A percentile compares a stretch with the other conserved stretches of the same genome.
Conservation (phyloP, 1,140 invertebrate species). For the Scaptomyza graminum region DNA sequence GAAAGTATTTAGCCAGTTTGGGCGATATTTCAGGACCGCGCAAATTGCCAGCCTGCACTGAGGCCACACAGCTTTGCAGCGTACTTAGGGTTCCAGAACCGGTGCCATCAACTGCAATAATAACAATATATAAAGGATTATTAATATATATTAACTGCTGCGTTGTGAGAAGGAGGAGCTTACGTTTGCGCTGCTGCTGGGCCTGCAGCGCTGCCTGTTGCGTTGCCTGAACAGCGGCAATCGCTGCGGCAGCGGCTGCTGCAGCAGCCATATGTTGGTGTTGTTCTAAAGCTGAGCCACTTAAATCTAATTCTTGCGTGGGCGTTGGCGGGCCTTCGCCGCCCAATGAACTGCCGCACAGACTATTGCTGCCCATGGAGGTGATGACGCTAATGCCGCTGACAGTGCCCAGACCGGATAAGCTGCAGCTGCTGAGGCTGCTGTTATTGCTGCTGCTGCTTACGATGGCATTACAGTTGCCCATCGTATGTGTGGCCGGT, state of each 20-base stretch:
- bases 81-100: constrained; percentile 74
- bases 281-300: constrained; percentile 82
- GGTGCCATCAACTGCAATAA: constrained; percentile 72
- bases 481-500: constrained; percentile 42
- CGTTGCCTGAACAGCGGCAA: constrained; percentile 41
- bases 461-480: constrained; percentile 28
- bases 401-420: constrained; percentile 64
- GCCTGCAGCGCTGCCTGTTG: constrained; percentile 55
- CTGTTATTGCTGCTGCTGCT: constrained; percentile 29
- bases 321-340: constrained; percentile 85
- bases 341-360: constrained; percentile 50
- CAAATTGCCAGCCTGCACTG: constrained; percentile 72
- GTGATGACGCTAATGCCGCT: constrained; percentile 76
- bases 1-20: constrained; percentile 95
- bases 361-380: constrained; percentile 75
- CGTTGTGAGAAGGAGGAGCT: constrained; percentile 3
- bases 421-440: constrained; percentile 39
- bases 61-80: constrained; percentile 79
- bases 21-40: constrained; percentile 90
- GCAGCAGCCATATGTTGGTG: constrained; percentile 55
- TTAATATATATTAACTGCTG: no score
- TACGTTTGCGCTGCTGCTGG: constrained; percentile 84
- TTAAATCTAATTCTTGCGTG: constrained; percentile 84
- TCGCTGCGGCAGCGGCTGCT: constrained; percentile 45
- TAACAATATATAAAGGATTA: not conserved